phyloP scores from a whole-genome alignment of 1,140 invertebrate genomes.

The Lutraria rhynchaena region DNA sequence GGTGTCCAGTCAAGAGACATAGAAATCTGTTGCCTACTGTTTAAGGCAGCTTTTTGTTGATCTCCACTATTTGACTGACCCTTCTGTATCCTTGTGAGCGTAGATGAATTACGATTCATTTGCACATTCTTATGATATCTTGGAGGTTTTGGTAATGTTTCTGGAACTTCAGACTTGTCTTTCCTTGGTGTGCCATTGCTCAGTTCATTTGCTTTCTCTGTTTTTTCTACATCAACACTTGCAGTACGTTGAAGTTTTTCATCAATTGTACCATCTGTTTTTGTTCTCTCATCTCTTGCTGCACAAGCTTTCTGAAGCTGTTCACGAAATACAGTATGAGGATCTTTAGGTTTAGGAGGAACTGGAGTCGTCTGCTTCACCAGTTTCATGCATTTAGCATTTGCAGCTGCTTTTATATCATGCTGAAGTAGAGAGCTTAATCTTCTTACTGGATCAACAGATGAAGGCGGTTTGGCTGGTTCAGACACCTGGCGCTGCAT shows the following conservation, averaged over 20 bases:
- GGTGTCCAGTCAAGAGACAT: constrained; percentile 71
- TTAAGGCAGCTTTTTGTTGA: background rate
- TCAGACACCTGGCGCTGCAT: constrained; percentile 47
- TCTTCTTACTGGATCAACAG: constrained; percentile 55
- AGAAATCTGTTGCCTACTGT: constrained; percentile 21
- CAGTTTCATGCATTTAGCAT: constrained; percentile 68
- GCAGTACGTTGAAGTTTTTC: constrained; percentile 49
- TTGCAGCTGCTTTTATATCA: constrained; percentile 73
- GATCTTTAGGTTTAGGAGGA: constrained; percentile 72
- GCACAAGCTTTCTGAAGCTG: constrained; percentile 70
- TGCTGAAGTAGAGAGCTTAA: constrained; percentile 73
- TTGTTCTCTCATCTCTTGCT: constrained; percentile 67
- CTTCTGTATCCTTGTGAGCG: constrained; percentile 11
- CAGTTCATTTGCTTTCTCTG: background rate
- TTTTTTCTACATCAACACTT: constrained; percentile 27
- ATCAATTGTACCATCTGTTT: constrained; percentile 63
- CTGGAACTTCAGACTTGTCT: constrained; percentile 35
- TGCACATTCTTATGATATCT: constrained; percentile 58
- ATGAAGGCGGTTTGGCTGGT: constrained; percentile 18
- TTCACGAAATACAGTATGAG: constrained; percentile 70
- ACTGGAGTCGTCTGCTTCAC: constrained; percentile 69
- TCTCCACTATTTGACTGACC: background rate
- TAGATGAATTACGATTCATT: constrained; percentile 29
- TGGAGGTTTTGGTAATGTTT: constrained; percentile 47
- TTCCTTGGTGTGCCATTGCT: constrained; percentile 34